phyloP scores from a whole-genome alignment of 2,888 invertebrate species.

The Gymnosoma rotundatum region DNA sequence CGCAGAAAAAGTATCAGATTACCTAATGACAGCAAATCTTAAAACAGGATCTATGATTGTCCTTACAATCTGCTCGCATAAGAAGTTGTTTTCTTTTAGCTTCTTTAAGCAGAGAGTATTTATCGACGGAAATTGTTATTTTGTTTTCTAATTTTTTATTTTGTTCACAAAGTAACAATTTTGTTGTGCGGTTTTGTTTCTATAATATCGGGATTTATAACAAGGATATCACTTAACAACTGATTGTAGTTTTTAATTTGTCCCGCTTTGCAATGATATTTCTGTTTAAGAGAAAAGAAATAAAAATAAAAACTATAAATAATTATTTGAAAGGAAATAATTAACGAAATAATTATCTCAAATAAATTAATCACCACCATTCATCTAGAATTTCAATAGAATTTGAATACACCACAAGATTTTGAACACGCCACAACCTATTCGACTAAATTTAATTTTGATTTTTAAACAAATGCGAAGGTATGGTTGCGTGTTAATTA shows the following conservation, averaged over 20 bases:
- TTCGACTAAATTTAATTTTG: constrained; percentile 54
- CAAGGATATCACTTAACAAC: constrained; percentile 66
- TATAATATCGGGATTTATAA: constrained; percentile 17
- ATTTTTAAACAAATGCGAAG: constrained; percentile 4
- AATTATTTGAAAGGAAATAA: neutral
- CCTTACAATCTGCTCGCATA: constrained; percentile 21
- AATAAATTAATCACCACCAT: too few relatives aligned
- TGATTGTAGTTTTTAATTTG: constrained; percentile 33
- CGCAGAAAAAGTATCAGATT: constrained; percentile 71
- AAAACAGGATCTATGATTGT: constrained; percentile 23
- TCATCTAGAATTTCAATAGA: neutral
- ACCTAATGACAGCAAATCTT: constrained; percentile 51
- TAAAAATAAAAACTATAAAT: neutral
- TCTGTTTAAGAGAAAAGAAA: neutral
- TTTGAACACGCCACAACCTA: neutral
- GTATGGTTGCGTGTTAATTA: constrained; percentile 55
- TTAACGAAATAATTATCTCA: too few relatives aligned
- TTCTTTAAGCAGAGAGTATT: constrained; percentile 61
- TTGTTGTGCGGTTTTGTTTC: constrained; percentile 61
- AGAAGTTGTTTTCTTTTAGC: neutral
- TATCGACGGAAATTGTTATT: constrained; percentile 61
- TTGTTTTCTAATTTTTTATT: constrained; percentile 49
- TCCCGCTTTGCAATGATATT: neutral
- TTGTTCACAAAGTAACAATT: constrained; percentile 63
- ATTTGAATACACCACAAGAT: neutral